Conservation (phyloP, 23 tunicate species). For the Trididemnum nubilum region DNA sequence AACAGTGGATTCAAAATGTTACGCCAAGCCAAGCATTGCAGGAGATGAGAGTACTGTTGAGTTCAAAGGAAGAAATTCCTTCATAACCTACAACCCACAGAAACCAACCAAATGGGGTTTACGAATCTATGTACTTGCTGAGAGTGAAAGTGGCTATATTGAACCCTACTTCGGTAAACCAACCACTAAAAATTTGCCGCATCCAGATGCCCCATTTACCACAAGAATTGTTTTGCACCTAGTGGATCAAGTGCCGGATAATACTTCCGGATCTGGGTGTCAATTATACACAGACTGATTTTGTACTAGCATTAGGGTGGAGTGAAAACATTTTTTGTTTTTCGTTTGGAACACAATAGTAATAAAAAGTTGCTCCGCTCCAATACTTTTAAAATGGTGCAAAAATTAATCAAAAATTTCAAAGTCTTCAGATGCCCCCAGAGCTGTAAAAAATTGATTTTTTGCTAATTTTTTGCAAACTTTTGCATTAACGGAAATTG, state of each 20-base stretch:
- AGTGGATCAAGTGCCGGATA: constrained; percentile 21
- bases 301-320: constrained; percentile 12
- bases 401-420: too few species aligned
- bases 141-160: constrained; percentile 26
- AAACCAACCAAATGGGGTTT: constrained; percentile 51
- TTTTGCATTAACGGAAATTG: too few species aligned
- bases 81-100: constrained; percentile 44
- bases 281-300: constrained; percentile 43
- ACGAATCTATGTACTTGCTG: constrained; percentile 24
- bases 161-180: constrained; percentile 37
- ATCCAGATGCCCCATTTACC: constrained; percentile 13
- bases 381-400: too few species aligned
- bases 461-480: too few species aligned
- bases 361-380: too few species aligned
- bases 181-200: not conserved
- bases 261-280: constrained; percentile 15
- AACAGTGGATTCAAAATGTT: constrained; percentile 24
- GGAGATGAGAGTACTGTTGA: constrained; percentile 42
- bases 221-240: constrained; percentile 33
- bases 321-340: not conserved
- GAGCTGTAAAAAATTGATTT: too few species aligned
- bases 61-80: constrained; percentile 33
- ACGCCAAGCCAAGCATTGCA: constrained; percentile 28
- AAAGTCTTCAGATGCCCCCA: too few species aligned
- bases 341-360: too few species aligned